Conservation (phyloP, 2,888 invertebrate genomes). For the Sesamia inferens region DNA sequence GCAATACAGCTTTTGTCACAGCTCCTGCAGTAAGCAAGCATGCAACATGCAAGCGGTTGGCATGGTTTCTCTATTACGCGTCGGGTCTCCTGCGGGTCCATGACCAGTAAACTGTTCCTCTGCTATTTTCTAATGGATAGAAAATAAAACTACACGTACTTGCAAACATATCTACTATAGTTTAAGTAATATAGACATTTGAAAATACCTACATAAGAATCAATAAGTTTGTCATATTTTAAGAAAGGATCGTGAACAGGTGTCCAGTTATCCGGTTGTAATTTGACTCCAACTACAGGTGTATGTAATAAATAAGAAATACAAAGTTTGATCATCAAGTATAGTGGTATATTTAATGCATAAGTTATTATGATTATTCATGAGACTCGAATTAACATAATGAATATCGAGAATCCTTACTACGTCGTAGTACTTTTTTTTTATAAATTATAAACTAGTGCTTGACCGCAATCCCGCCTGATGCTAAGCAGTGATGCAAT, state of each 20-base stretch:
- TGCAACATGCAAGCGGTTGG: too few species aligned
- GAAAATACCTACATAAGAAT: background rate
- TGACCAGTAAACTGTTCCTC: background rate
- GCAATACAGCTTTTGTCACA: too few species aligned
- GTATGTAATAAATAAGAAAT: slow-evolving; percentile 64
- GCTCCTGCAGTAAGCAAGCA: too few species aligned
- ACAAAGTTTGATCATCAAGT: slow-evolving; percentile 28
- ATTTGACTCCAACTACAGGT: slow-evolving; percentile 79
- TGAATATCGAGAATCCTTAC: background rate
- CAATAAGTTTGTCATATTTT: slow-evolving; percentile 27
- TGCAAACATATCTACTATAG: background rate
- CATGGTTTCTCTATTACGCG: too few species aligned
- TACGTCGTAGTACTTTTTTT: background rate
- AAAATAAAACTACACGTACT: background rate
- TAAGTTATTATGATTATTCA: slow-evolving; percentile 52
- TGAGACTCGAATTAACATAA: slow-evolving; percentile 24
- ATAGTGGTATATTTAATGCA: slow-evolving; percentile 45
- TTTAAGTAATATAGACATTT: background rate
- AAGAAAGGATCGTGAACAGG: slow-evolving; percentile 68
- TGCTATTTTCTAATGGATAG: background rate
- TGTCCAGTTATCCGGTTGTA: slow-evolving; percentile 75
- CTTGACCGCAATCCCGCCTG: too few species aligned
- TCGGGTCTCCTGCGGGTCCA: too few species aligned
- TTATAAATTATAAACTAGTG: background rate
- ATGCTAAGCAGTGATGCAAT: too few species aligned